Base-by-base conservation (phyloP, 2,113 vertebrate genomes). In the Acanthisitta chloris region DNA sequence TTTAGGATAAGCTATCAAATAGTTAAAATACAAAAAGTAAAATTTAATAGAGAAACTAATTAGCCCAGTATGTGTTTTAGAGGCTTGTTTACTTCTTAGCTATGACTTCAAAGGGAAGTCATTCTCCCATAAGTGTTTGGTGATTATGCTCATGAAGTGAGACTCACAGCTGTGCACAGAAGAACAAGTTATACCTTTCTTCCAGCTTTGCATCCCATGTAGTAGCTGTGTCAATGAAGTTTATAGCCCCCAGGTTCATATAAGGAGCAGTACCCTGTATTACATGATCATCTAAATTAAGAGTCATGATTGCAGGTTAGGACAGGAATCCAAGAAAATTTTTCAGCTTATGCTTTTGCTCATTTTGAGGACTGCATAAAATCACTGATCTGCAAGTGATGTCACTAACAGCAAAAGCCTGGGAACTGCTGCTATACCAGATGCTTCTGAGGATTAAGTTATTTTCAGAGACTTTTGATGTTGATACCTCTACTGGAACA, bases 391-490 rank as follows among this genome's bases (percentile, higher is more conserved):
- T 86, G 76, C 13, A 73, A 78, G 64, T 46, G 85, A 81, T 78
- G 61, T 64, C 92, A 88, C 72, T 62, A 66, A 73, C 67, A 83
- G 86, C 67, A 93, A 70, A 69, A 93, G 59, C 86, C 80, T 62
- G 67, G 55, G 64, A 83, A 64, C 72, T 92, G 59, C 86, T 88
- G 86, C 86, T 81, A 36, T 31, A 91, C 64, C 88, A 95, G 83
- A 81, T 92, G 91, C 59, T 95, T 66, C 80, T 59, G 69, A 86
- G 59, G 83, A 94, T 95, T 95, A 97, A 88, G 58, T 73, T 23
- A 81, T 78, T 92, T 81, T 64, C 86, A 62, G 67, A 91, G 57
- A 90, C 8, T 48, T 86, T 49, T 67, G 43, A 88, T 66, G 40
- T 17, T 64, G 92, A 92, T 91, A 61, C 48, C 42, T 58, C 80